Conservation (phyloP, 2,888 invertebrate genomes). For the Apantesis nais region DNA sequence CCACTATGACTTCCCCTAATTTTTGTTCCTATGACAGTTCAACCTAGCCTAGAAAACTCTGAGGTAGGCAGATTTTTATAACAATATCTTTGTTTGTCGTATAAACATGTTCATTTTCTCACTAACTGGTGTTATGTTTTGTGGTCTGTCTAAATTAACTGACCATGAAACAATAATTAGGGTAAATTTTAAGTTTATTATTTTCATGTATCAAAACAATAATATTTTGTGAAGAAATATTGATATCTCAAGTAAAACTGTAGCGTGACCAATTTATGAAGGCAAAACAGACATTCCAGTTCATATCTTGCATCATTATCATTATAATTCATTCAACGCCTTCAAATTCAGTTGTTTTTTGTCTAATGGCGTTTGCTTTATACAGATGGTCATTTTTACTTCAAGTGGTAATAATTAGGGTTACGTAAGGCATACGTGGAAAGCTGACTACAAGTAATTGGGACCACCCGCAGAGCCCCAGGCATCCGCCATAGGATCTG, state of each 20-base stretch:
- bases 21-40: background rate
- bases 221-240: constrained; percentile 29
- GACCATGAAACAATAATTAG: constrained; percentile 26
- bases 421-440: constrained; percentile 60
- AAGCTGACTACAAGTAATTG: constrained; percentile 61
- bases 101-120: constrained; percentile 17
- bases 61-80: background rate
- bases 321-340: constrained; percentile 63
- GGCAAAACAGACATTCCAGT: constrained; percentile 63
- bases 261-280: constrained; percentile 48
- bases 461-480: constrained; percentile 68
- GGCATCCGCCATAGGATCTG: constrained; percentile 45
- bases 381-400: constrained; percentile 63
- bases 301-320: constrained; percentile 45
- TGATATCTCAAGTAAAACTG: constrained; percentile 39
- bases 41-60: background rate
- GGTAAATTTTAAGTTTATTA: constrained; percentile 30
- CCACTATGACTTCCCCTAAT: too few species aligned
- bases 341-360: constrained; percentile 59
- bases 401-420: constrained; percentile 71
- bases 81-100: background rate
- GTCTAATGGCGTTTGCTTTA: constrained; percentile 48
- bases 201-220: constrained; percentile 22
- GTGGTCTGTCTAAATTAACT: constrained; percentile 9
- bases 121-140: constrained; percentile 17